Percentiles rank a stretch among this genome's conserved stretches.
Conservation (phyloP, 2,797 vertebrate genomes). For the Mus spretus region DNA sequence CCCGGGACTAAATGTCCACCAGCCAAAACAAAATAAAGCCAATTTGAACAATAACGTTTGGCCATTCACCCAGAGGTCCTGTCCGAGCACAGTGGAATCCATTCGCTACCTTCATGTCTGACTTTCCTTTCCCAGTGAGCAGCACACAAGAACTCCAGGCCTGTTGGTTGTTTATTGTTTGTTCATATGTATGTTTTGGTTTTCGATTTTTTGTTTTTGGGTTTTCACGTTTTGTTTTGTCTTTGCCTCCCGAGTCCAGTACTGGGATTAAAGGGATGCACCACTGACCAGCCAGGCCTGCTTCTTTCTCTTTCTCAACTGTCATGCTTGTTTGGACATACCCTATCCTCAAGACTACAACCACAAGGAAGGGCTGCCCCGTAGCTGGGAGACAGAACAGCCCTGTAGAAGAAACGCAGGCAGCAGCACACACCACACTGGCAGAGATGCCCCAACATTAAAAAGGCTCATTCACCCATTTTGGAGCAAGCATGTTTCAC, state of each 20-base stretch:
- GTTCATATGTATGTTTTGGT: neutral
- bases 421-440: neutral
- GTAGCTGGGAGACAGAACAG: neutral
- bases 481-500: neutral
- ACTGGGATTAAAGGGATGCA: neutral
- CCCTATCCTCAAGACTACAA: neutral
- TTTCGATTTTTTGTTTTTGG: neutral
- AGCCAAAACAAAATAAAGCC: conserved; percentile 46
- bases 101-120: neutral
- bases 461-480: neutral
- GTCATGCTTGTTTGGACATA: conserved; percentile 35
- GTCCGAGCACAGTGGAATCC: neutral
- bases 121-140: neutral
- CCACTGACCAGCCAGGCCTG: neutral
- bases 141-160: neutral
- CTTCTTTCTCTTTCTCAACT: neutral
- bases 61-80: neutral
- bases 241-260: neutral
- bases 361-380: neutral
- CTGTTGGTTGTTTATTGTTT: neutral
- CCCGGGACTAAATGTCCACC: neutral
- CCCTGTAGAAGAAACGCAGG: conserved; percentile 7
- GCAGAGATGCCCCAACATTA: neutral
- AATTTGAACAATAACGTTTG: neutral
- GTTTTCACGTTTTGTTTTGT: neutral